phyloP scores from a whole-genome alignment of 2,797 vertebrate genomes.

The Etheostoma perlongum region DNA sequence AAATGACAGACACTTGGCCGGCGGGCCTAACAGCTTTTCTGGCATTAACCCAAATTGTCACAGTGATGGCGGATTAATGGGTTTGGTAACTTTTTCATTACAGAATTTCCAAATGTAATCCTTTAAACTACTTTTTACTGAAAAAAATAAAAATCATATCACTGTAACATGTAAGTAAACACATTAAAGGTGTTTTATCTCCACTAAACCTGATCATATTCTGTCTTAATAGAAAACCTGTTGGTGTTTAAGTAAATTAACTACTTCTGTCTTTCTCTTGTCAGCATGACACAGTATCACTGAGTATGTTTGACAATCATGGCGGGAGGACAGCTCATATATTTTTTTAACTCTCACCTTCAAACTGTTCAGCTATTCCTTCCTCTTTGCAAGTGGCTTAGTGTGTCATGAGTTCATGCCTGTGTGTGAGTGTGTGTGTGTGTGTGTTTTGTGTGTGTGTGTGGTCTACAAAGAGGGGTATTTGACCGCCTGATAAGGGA shows the following conservation, averaged over 20 bases:
- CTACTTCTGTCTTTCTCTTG: conserved; percentile 24
- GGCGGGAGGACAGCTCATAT: conserved; percentile 40
- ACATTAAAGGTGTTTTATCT: no score
- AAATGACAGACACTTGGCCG: no score
- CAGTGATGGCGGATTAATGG: no score
- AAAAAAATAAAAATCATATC: no score
- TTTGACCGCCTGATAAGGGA: conserved; percentile 75
- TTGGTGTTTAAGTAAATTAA: neutral
- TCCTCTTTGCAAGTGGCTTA: conserved; percentile 34
- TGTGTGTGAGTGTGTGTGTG: conserved; percentile 17
- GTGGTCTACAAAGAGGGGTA: conserved; percentile 67
- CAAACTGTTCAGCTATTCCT: conserved; percentile 26
- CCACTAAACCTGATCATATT: no score
- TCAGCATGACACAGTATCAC: conserved; percentile 44
- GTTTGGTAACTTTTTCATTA: neutral
- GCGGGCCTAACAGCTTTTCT: no score
- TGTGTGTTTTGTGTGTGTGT: conserved; percentile 56
- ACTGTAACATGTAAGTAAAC: no score
- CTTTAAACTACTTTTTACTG: neutral
- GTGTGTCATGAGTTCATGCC: conserved; percentile 20
- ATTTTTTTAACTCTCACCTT: conserved; percentile 36
- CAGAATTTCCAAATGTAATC: neutral
- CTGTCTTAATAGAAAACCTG: neutral
- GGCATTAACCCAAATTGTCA: no score
- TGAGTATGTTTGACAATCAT: conserved; percentile 39